Evolutionary conservation across 2,113 vertebrate species (phyloP).

Genomic region (Ornithorhynchus anatinus): DNA sequence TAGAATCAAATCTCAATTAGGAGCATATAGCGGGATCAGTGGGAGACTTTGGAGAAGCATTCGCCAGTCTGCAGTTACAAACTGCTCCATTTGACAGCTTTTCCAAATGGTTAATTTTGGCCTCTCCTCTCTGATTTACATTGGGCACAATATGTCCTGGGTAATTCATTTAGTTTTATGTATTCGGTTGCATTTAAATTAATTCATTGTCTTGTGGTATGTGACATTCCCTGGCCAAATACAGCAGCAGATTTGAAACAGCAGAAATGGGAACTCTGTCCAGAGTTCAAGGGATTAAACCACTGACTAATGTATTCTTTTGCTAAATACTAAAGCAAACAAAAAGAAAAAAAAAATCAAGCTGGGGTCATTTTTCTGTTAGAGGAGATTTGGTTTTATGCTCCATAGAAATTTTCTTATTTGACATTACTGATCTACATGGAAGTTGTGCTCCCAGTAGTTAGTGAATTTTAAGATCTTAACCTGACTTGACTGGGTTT

Average conservation of each 20-base stretch:
- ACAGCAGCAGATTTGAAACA: not conserved
- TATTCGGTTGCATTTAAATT: slow-evolving; percentile 39
- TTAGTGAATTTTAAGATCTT: slow-evolving; percentile 15
- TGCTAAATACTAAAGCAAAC: slow-evolving; percentile 8
- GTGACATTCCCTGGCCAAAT: not conserved
- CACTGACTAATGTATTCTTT: not conserved
- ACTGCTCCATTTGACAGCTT: slow-evolving; percentile 48
- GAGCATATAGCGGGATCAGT: not conserved
- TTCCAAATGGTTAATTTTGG: slow-evolving; percentile 51
- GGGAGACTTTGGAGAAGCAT: slow-evolving; percentile 17
- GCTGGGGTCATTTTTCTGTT: not conserved
- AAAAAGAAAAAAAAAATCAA: not conserved
- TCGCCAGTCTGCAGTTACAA: slow-evolving; percentile 38
- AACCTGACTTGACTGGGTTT: not conserved
- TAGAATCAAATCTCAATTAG: slow-evolving; percentile 18
- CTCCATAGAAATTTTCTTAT: not conserved
- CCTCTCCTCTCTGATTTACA: slow-evolving; percentile 33
- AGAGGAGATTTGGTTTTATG: slow-evolving; percentile 17
- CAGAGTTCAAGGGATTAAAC: not conserved
- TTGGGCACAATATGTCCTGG: slow-evolving; percentile 34
- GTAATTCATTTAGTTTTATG: slow-evolving; percentile 44
- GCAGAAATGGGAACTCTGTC: not conserved
- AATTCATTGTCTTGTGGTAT: slow-evolving; percentile 48
- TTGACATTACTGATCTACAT: not conserved
- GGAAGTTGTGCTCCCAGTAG: not conserved